Percentiles rank a stretch among this genome's conserved stretches.
Evolutionary conservation across 2,888 invertebrate species (phyloP).

Genomic region (Drosophila fungiperda): DNA sequence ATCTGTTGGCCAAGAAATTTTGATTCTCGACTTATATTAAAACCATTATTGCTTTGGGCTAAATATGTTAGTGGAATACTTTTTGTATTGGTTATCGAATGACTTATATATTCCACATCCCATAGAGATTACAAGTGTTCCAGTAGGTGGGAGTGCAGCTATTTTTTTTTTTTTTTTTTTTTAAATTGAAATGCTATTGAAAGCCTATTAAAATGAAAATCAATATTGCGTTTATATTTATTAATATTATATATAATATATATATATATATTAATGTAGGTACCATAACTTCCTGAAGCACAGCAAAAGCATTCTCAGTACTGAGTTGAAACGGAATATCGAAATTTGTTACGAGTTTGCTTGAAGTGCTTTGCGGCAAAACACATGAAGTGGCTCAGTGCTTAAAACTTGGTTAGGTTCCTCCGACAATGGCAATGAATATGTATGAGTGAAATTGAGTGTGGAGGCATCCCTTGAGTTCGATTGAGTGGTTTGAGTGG

Average conservation of each 20-base stretch:
- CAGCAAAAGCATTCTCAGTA: conserved; percentile 28
- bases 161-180: not conserved
- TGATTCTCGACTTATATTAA: not conserved
- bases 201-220: conserved; percentile 32
- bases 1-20: too few species aligned
- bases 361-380: conserved; percentile 39
- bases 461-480: conserved; percentile 13
- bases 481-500: conserved; percentile 6
- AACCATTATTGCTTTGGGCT: not conserved
- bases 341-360: conserved; percentile 19
- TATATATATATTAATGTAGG: too few species aligned
- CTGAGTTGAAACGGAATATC: conserved; percentile 27
- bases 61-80: not conserved
- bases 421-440: not conserved
- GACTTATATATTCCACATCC: not conserved
- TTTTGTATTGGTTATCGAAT: not conserved
- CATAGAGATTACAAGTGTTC: not conserved
- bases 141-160: not conserved
- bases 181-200: conserved; percentile 55
- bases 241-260: not conserved
- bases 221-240: conserved; percentile 5
- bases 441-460: not conserved
- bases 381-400: conserved; percentile 32
- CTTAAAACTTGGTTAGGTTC: conserved; percentile 6
- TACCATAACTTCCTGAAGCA: not conserved